Evolutionary conservation across 2,113 vertebrate genomes (phyloP), one percentile per base, ranked within the genome.

Genomic region (Tringa solitaria): DNA sequence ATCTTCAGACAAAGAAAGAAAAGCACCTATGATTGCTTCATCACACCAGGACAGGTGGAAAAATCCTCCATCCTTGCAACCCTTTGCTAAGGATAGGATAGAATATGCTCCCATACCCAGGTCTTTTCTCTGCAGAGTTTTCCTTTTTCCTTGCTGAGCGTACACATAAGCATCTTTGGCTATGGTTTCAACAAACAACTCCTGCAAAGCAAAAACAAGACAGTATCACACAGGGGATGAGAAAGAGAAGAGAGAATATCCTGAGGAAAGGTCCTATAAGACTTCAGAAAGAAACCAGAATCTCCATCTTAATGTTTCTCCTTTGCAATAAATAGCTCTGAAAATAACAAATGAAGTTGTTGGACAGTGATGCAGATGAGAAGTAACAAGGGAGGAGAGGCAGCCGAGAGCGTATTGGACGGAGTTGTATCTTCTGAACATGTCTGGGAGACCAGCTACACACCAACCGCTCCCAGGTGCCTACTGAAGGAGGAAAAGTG

Each of bases 81-180:
- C 2, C 23, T n/a, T 35, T 28, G 28, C n/a, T 46, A 63, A 74
- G 37, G 35, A 45, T 4, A 87, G 56, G n/a, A 45, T 28, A 70
- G 39, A 69, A 88, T 2, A 69, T 3, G 21, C 20, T 50, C n/a
- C 59, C 97, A 15, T 98, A 99, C 99, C 99, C 76, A 99, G 90
- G 87, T 99, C 99, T 97, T 99, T 99, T 78, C 99, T 99, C 96
- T 99, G 99, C 35, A 99, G 98, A 2, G 99, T 99, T 98, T 99
- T 99, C 94, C 99, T 98, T 89, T 99, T 99, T 26, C 99, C 99
- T 94, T 99, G 99, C 87, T 99, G 99, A 28, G 99, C 99, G 6
- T 99, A 99, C 37, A 99, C 97, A 6, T 99, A 98, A 20, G 99
- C 99, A 96, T 99, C 99, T 96, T 99, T 99, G 76, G 99, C 99